Conservation (phyloP, 2,888 invertebrate genomes). For the Tipula helvola region DNA sequence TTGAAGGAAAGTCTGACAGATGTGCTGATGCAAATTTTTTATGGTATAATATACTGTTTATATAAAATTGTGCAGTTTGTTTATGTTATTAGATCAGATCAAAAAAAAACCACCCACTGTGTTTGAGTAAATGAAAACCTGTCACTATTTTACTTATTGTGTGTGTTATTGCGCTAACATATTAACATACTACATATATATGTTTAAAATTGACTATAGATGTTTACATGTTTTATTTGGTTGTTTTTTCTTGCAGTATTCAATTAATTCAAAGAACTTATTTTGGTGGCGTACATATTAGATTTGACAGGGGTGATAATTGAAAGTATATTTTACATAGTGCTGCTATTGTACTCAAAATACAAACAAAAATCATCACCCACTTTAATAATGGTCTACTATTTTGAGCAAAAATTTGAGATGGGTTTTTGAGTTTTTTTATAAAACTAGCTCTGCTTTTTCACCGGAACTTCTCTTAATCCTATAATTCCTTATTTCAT, state of each 20-base stretch:
- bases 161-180: background rate
- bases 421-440: too few relatives aligned
- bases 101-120: background rate
- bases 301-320: background rate
- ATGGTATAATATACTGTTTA: background rate
- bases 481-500: too few relatives aligned
- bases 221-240: background rate
- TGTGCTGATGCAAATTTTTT: background rate
- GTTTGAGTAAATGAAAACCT: background rate
- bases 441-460: too few relatives aligned
- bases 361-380: too few relatives aligned
- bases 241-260: background rate
- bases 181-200: background rate
- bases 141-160: background rate
- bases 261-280: background rate
- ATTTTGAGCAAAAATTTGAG: too few relatives aligned
- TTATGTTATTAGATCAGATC: background rate
- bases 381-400: too few relatives aligned
- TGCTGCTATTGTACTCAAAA: too few relatives aligned
- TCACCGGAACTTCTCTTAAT: too few relatives aligned
- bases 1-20: background rate
- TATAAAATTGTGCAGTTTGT: background rate
- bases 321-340: too few relatives aligned
- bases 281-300: background rate
- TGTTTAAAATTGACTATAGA: background rate